Conservation (phyloP, 2,888 invertebrate genomes). For the Drosophila percnosoma region DNA sequence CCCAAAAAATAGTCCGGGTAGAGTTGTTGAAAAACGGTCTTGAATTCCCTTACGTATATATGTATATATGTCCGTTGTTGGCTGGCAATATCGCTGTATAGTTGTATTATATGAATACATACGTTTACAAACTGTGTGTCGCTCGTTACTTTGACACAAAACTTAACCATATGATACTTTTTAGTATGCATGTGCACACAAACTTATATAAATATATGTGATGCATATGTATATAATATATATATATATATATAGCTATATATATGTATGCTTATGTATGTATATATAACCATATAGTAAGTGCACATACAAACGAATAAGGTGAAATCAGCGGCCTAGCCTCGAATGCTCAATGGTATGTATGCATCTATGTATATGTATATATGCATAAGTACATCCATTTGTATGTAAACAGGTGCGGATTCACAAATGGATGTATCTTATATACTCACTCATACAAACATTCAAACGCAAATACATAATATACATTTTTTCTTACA, state of each 20-base stretch:
- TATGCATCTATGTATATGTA: background rate
- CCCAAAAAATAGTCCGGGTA: constrained; percentile 2
- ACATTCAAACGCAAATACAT: background rate
- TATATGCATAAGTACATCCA: background rate
- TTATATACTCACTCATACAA: background rate
- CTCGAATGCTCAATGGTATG: background rate
- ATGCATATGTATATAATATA: background rate
- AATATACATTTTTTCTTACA: background rate
- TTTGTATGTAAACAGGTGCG: background rate
- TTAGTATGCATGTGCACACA: background rate
- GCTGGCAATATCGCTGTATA: background rate
- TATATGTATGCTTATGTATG: background rate
- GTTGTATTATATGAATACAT: background rate
- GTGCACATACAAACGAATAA: background rate
- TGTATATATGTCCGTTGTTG: background rate
- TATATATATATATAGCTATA: background rate
- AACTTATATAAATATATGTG: background rate
- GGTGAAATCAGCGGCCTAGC: background rate
- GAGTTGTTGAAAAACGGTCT: constrained; percentile 35
- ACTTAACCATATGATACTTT: background rate
- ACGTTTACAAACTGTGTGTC: background rate
- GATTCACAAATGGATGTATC: background rate
- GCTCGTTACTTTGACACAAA: background rate
- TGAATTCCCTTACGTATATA: background rate
- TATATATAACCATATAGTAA: background rate